phyloP scores from a whole-genome alignment of 2,888 invertebrate genomes.

The Parthenolecanium corni region DNA sequence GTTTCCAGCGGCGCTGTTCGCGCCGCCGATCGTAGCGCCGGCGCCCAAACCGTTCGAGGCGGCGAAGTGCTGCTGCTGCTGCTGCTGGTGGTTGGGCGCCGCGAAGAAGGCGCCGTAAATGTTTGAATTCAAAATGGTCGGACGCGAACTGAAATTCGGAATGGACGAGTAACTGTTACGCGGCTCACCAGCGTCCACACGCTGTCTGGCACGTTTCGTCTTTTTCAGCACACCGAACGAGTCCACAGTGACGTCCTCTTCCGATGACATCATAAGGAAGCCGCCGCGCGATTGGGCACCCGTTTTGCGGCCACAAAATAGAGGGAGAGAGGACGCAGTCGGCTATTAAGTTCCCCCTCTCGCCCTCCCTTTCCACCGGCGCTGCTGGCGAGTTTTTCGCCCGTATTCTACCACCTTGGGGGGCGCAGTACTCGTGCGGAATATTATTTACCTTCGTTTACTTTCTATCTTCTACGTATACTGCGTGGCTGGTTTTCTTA shows the following conservation, averaged over 20 bases:
- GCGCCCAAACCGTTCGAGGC: neutral
- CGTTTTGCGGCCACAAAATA: too few species aligned
- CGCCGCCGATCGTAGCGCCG: neutral
- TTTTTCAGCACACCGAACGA: conserved; percentile 86
- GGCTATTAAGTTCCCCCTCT: neutral
- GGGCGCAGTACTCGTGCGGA: neutral
- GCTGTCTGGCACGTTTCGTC: conserved; percentile 87
- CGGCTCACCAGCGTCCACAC: conserved; percentile 91
- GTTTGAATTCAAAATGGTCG: conserved; percentile 73
- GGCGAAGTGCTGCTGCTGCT: conserved; percentile 35
- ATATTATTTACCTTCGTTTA: too few species aligned
- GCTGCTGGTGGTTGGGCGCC: conserved; percentile 39
- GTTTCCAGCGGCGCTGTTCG: too few species aligned
- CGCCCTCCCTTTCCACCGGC: neutral
- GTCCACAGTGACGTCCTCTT: conserved; percentile 71
- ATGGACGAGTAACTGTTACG: conserved; percentile 82
- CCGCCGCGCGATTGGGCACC: conserved; percentile 62
- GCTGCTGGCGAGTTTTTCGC: conserved; percentile 20
- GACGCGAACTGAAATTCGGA: conserved; percentile 62
- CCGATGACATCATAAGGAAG: conserved; percentile 91
- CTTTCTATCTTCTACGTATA: too few species aligned
- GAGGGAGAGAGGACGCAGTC: conserved; percentile 4
- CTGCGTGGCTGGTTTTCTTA: too few species aligned
- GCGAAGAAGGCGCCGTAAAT: conserved; percentile 77
- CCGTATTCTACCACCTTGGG: conserved; percentile 5